Evolutionary conservation across 2,113 vertebrate species (phyloP).

Genomic region (Cathartes aura): DNA sequence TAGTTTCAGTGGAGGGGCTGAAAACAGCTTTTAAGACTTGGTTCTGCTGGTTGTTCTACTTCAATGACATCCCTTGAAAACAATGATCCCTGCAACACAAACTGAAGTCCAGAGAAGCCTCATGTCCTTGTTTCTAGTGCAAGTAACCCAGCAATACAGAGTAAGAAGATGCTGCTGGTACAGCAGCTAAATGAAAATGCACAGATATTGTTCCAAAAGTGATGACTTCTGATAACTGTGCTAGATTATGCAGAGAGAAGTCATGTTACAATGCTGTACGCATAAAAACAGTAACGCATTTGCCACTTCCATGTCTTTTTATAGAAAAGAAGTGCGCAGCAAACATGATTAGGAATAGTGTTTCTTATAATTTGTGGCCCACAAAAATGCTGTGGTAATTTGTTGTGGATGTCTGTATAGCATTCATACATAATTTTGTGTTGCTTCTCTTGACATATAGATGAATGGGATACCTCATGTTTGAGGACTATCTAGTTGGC

Average conservation of each 20-base stretch:
- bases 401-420: neutral
- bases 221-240: neutral
- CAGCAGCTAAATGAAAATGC: neutral
- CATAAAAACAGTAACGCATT: neutral
- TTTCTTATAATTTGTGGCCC: neutral
- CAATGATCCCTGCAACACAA: neutral
- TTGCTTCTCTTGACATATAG: neutral
- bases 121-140: neutral
- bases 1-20: neutral
- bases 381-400: neutral
- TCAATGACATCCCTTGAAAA: neutral
- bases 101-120: neutral
- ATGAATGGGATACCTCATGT: neutral
- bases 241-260: neutral
- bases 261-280: neutral
- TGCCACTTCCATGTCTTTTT: neutral
- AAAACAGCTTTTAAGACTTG: neutral
- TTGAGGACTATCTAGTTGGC: neutral
- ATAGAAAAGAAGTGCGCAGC: neutral
- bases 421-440: neutral
- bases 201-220: neutral
- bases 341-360: neutral
- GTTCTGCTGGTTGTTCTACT: neutral
- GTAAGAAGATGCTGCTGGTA: neutral
- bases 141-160: neutral